A percentile compares a stretch with the other conserved stretches of the same genome.
phyloP scores from a whole-genome alignment of 1,140 invertebrate species.

The Probaryconus sp. region DNA sequence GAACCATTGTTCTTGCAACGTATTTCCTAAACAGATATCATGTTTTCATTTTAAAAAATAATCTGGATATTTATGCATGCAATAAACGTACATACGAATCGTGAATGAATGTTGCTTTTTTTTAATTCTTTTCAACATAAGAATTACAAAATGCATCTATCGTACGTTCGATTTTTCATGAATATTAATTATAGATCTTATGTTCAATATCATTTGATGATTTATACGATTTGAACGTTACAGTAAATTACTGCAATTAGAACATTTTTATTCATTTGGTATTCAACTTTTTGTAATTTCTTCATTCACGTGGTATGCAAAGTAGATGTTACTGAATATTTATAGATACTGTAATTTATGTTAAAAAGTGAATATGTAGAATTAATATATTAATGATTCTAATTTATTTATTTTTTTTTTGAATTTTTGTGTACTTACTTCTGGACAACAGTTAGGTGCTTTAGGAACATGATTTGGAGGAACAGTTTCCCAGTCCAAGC shows the following conservation, averaged over 20 bases:
- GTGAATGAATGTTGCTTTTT: neutral
- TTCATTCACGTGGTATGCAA: no score
- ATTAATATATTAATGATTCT: neutral
- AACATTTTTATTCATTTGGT: no score
- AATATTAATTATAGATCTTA: no score
- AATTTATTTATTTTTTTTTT: neutral
- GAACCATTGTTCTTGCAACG: conserved; percentile 88
- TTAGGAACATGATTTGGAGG: conserved; percentile 84
- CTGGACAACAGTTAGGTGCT: conserved; percentile 90
- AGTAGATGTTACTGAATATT: no score
- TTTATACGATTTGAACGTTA: no score
- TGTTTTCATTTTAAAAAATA: conserved; percentile 9
- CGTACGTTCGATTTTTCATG: no score
- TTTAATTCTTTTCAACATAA: neutral
- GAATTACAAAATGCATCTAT: neutral
- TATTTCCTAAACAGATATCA: conserved; percentile 78
- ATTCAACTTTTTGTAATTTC: no score
- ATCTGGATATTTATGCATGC: no score
- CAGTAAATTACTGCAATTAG: no score
- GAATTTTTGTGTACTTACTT: conserved; percentile 64
- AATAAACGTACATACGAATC: neutral
- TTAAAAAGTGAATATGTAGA: no score
- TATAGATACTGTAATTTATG: no score
- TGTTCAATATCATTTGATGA: no score
- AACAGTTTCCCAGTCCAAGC: conserved; percentile 89